Evolutionary conservation across 2,888 invertebrate species (phyloP), one percentile per base, ranked within the genome.

Genomic region (Latheticus oryzae): DNA sequence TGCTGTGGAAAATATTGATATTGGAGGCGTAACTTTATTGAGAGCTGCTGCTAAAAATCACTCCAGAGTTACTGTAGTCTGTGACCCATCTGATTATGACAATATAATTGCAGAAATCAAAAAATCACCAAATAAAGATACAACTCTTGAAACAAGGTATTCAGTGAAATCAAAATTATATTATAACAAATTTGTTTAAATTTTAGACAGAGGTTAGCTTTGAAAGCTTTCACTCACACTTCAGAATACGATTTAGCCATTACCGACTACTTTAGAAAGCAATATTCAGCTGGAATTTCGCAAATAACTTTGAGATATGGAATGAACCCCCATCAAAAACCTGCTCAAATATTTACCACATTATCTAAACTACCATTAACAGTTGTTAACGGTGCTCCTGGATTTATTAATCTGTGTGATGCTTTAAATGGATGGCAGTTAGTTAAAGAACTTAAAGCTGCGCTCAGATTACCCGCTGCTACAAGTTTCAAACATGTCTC

Each of bases 401-500:
- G 98, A 1, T 99, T 91, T 77, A 97, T 99, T 67, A 99, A 99
- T 79, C 84, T 99, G 2, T 95, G 96, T 71, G 98, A 99, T 78
- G 97, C 97, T 0, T 82, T 99, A 1, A 99, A 99, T 77, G 97
- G 93, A 0, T 99, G 96, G 91, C 98, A 99, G 75, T 81, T 99
- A 54, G 98, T 99, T 0, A 85, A 85, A 59, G 98, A 99, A 74
- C 79, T 99, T 57, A 90, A 88, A 71, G 79, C 81, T 32, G 91
- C 93, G 0, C 78, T 96, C 3, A 84, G 86, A 2, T 76, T 95
- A 16, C 95, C 97, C 0, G 97, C 98, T 0, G 95, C 97, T 0
- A 88, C 96, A 0, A 97, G 97, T 53, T 98, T 99, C 79, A 99
- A 99, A 76, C 98, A 99, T 76, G 97, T 98, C 3, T 97, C 97